These are phyloP conservation scores for Cranoglanis bouderius DNA, from an alignment of 2,113 vertebrate genomes.

Conservation along the genomic window DNA sequence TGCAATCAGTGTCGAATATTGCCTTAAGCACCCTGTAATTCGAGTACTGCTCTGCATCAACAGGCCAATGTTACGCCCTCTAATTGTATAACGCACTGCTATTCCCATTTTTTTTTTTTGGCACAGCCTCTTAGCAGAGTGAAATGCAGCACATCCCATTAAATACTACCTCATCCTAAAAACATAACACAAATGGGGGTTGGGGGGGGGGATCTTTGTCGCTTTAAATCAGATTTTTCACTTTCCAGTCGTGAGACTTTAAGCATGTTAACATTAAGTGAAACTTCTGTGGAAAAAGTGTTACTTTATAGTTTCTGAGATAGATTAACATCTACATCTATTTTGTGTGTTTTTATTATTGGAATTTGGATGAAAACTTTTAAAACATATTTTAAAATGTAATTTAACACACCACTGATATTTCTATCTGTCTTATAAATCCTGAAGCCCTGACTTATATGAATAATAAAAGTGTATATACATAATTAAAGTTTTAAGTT, in stretches of 20 bases:
- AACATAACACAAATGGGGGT: too few relatives aligned
- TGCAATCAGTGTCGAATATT: conserved; percentile 54
- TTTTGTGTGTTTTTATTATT: too few relatives aligned
- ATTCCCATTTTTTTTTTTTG: neutral
- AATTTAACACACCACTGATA: too few relatives aligned
- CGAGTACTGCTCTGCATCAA: neutral
- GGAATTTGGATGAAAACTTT: too few relatives aligned
- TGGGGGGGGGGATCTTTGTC: too few relatives aligned
- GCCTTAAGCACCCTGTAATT: neutral
- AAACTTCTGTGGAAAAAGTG: too few relatives aligned
- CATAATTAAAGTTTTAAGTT: neutral
- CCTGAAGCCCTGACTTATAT: neutral
- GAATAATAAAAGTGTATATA: too few relatives aligned
- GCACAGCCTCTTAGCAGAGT: neutral
- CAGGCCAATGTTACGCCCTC: neutral
- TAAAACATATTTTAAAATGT: too few relatives aligned
- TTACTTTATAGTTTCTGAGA: too few relatives aligned
- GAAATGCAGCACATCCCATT: neutral
- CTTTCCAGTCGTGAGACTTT: neutral
- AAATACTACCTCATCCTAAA: neutral
- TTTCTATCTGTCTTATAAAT: too few relatives aligned
- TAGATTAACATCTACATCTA: too few relatives aligned
- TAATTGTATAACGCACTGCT: neutral
- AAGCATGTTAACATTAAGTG: too few relatives aligned
- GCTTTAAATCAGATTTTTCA: neutral